Base-by-base conservation (phyloP, 2,797 vertebrate genomes). In the Galago senegalensis region DNA sequence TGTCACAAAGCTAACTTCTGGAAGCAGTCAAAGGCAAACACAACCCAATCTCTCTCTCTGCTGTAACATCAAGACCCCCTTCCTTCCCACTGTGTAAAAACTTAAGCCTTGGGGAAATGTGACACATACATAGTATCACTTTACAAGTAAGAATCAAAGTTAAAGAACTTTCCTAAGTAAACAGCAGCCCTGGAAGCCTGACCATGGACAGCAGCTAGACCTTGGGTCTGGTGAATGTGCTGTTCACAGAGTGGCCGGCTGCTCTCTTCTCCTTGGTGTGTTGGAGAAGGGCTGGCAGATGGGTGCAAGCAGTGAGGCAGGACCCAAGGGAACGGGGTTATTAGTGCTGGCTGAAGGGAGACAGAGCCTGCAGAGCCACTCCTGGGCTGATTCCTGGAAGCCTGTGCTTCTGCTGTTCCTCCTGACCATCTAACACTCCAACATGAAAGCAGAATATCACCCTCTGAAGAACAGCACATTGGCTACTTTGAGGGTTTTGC, bases 151-250 rank as follows among this genome's bases (percentile, higher is more conserved):
- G 69, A 58, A 82, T 46, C 37, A 93, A 92, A 17, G 23, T 49
- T 43, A 72, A 88, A 88, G 34, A 92, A 65, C 3, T 79, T 81
- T 89, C 85, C 86, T 67, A 72, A 31, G 46, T 73, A 92, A 93
- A 63, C 60, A 80, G 10, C 63, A 75, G 29, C 10, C 13, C 56
- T 89, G 76, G 79, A 91, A 23, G 56, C 25, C 12, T 5, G 75
- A 67, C 27, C 72, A 3, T 3, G 14, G 58, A 58, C 21, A 75
- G n/a, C 7, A 43, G 40, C 21, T 63, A 69, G 70, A 53, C 46
- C 53, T 91, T 61, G 58, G 40, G 87, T 34, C n/a, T 31, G 53
- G 53, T 2, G 16, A 89, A 34, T 3, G 7, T n/a, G 86, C 80
- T 61, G 7, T 56, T 14, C 27, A 17, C 31, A 43, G 70, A 65